These are phyloP conservation scores for Buceros bicornis DNA, from an alignment of 2,797 vertebrate species.

Conservation along the genomic window DNA sequence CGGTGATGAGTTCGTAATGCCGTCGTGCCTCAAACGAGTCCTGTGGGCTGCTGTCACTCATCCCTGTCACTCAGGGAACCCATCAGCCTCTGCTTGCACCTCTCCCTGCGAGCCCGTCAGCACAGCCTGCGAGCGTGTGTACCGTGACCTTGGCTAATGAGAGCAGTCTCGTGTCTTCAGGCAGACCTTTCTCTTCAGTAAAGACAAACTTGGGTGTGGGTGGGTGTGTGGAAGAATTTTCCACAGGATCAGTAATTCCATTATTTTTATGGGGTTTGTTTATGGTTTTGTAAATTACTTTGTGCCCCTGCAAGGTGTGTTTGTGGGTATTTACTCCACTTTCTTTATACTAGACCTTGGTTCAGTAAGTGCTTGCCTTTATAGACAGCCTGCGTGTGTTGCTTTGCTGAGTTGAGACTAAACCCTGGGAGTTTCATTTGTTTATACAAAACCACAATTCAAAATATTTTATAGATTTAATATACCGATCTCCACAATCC, in stretches of 20 bases:
- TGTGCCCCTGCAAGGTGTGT: not conserved
- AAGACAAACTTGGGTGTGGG: not conserved
- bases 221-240: not conserved
- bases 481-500: not conserved
- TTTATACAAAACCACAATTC: not conserved
- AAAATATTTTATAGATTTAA: not conserved
- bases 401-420: not conserved
- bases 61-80: not conserved
- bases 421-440: not conserved
- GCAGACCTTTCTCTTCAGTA: not conserved
- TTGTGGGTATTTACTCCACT: not conserved
- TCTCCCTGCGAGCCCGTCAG: not conserved
- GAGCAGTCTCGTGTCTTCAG: not conserved
- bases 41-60: not conserved
- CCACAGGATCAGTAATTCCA: not conserved
- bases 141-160: not conserved
- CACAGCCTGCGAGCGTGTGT: not conserved
- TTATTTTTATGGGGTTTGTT: not conserved
- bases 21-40: not conserved
- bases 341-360: not conserved
- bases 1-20: not conserved
- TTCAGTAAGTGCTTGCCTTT: not conserved
- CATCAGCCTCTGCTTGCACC: not conserved
- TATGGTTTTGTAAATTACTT: not conserved
- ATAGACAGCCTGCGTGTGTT: not conserved